These are phyloP conservation scores for Etheostoma cragini DNA, from an alignment of 2,113 vertebrate species.

Conservation along the genomic window DNA sequence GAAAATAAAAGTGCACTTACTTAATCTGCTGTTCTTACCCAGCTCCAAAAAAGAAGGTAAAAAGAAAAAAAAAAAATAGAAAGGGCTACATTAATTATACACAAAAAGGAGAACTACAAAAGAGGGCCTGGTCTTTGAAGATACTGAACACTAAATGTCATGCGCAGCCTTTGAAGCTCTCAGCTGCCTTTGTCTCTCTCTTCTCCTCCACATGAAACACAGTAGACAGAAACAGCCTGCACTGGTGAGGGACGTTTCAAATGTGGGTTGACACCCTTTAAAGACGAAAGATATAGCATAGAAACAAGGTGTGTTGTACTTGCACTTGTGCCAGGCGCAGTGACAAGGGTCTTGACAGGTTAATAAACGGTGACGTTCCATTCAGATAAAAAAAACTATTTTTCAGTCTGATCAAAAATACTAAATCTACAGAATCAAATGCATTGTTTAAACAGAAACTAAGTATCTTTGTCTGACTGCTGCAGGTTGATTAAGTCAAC, in stretches of 20 bases:
- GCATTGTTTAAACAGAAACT: neutral
- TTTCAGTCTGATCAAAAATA: conserved; percentile 14
- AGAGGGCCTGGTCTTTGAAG: conserved; percentile 87
- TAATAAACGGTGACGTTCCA: neutral
- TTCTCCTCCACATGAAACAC: conserved; percentile 68
- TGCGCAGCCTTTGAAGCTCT: conserved; percentile 74
- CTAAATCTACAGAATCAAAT: conserved; percentile 4
- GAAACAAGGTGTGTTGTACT: conserved; percentile 8
- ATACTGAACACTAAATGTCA: conserved; percentile 79
- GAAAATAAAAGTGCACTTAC: conserved; percentile 65
- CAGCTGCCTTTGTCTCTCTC: conserved; percentile 68
- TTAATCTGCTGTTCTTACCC: conserved; percentile 73
- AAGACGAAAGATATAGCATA: neutral
- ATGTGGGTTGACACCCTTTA: conserved; percentile 16
- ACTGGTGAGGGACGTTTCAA: conserved; percentile 55
- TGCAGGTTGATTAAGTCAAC: conserved; percentile 13
- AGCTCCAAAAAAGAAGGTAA: conserved; percentile 37
- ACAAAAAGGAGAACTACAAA: conserved; percentile 84
- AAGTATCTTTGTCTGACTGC: conserved; percentile 14
- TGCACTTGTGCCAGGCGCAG: neutral
- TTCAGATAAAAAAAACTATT: neutral
- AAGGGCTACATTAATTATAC: conserved; percentile 84
- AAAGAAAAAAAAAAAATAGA: conserved; percentile 29
- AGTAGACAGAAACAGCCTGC: conserved; percentile 27
- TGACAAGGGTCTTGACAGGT: neutral